A percentile compares a stretch with the other conserved stretches of the same genome.
phyloP scores from a whole-genome alignment of 35 echinoderm and acorn worm genomes.

The Eucidaris tribuloides region DNA sequence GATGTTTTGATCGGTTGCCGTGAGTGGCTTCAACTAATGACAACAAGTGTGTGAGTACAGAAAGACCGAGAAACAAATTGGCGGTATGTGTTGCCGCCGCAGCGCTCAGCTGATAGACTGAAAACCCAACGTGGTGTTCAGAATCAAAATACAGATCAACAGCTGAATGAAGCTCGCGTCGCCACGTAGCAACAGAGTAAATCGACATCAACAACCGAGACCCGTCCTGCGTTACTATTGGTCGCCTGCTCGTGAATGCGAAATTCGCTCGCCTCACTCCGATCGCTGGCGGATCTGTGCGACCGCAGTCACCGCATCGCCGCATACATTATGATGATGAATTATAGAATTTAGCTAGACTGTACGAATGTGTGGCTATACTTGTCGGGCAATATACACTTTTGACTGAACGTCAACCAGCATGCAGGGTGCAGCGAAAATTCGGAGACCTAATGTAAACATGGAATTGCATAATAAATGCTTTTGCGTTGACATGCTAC shows the following conservation, averaged over 20 bases:
- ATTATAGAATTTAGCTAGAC: too few species aligned
- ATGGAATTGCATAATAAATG: too few species aligned
- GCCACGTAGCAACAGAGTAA: conserved; percentile 52
- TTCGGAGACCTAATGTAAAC: too few species aligned
- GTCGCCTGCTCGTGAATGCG: conserved; percentile 30
- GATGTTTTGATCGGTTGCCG: conserved; percentile 15
- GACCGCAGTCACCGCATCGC: too few species aligned
- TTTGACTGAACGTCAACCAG: too few species aligned
- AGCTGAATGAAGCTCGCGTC: conserved; percentile 43
- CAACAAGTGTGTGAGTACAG: background rate
- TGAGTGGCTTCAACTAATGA: background rate
- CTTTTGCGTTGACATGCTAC: too few species aligned
- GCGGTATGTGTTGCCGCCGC: background rate
- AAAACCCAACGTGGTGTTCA: background rate
- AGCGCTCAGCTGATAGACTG: conserved; percentile 16
- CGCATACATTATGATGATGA: too few species aligned
- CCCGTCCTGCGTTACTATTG: background rate
- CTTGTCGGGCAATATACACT: too few species aligned
- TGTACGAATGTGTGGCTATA: too few species aligned
- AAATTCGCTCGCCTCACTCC: too few species aligned
- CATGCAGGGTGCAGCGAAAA: too few species aligned
- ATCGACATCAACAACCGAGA: conserved; percentile 39
- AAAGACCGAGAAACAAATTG: background rate
- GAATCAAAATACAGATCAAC: conserved; percentile 30
- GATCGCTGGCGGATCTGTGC: too few species aligned